Evolutionary conservation across 2,797 vertebrate genomes (phyloP).

Genomic region (Scyliorhinus canicula): DNA sequence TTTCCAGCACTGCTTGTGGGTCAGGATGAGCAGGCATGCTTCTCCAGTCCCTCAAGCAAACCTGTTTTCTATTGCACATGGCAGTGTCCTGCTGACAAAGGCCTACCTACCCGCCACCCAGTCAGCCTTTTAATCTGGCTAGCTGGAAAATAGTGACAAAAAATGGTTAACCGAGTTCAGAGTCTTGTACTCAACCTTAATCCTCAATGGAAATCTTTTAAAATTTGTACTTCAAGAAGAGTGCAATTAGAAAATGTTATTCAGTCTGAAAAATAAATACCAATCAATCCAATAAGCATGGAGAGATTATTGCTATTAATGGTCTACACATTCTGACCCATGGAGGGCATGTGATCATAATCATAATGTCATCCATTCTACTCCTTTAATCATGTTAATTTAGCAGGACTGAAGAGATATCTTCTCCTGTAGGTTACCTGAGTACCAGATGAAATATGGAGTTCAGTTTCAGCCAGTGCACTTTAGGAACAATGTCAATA

Average conservation of each 20-base stretch:
- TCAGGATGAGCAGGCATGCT: too few species aligned
- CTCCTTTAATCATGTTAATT: constrained; percentile 64
- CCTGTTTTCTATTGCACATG: too few species aligned
- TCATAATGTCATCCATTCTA: constrained; percentile 98
- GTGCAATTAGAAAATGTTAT: constrained; percentile 40
- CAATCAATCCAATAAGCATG: constrained; percentile 40
- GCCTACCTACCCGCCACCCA: too few species aligned
- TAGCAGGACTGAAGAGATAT: too few species aligned
- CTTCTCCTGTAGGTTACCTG: too few species aligned
- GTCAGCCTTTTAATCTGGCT: too few species aligned
- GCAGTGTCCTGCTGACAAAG: too few species aligned
- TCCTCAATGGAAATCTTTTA: constrained; percentile 44
- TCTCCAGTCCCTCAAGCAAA: too few species aligned
- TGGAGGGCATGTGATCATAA: constrained; percentile 89
- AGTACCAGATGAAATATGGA: background rate
- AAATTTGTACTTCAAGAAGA: constrained; percentile 47
- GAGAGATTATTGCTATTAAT: constrained; percentile 49
- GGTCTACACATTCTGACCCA: constrained; percentile 54
- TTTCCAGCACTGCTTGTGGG: too few species aligned
- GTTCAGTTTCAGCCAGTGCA: background rate
- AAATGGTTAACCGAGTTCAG: constrained; percentile 43
- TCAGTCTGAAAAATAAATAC: constrained; percentile 63
- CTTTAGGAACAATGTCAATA: background rate
- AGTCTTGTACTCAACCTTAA: constrained; percentile 36
- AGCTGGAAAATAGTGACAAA: too few species aligned